These are phyloP conservation scores for Cheilosia variabilis DNA, from an alignment of 2,888 invertebrate species.

Conservation along the genomic window DNA sequence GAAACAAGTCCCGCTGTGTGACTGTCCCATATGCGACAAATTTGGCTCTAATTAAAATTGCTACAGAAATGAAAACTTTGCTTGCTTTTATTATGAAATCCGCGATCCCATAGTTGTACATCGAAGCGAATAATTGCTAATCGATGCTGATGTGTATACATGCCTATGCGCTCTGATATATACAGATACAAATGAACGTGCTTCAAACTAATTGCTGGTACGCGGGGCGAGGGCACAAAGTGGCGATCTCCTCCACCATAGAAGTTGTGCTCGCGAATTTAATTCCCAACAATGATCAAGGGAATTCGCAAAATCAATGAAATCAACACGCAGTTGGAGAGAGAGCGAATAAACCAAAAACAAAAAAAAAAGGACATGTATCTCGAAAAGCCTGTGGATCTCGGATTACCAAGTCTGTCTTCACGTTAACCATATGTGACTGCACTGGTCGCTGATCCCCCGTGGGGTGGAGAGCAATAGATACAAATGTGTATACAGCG, in stretches of 20 bases:
- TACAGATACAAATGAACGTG: constrained; percentile 61
- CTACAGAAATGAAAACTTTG: constrained; percentile 67
- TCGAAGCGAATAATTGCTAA: constrained; percentile 76
- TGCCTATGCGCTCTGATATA: constrained; percentile 21
- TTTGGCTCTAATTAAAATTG: constrained; percentile 78
- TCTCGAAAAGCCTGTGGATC: constrained; percentile 41
- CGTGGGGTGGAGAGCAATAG: constrained; percentile 61
- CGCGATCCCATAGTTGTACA: constrained; percentile 58
- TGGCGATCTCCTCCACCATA: constrained; percentile 5
- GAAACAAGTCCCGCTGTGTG: constrained; percentile 52
- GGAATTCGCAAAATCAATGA: constrained; percentile 74
- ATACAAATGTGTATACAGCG: constrained; percentile 49
- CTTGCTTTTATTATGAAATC: constrained; percentile 57
- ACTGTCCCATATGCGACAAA: constrained; percentile 76
- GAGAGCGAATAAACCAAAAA: not conserved
- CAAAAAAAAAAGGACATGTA: constrained; percentile 65
- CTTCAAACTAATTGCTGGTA: constrained; percentile 63
- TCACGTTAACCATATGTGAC: constrained; percentile 34
- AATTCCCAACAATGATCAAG: constrained; percentile 74
- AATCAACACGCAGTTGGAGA: constrained; percentile 63
- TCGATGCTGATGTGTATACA: constrained; percentile 57
- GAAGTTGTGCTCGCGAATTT: constrained; percentile 50
- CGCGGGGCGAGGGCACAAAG: constrained; percentile 17
- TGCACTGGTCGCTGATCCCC: constrained; percentile 62
- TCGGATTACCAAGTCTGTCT: constrained; percentile 61